A percentile compares a stretch with the other conserved stretches of the same genome.
phyloP scores from a whole-genome alignment of 2,888 invertebrate species.

The Alviniconcha strummeri region DNA sequence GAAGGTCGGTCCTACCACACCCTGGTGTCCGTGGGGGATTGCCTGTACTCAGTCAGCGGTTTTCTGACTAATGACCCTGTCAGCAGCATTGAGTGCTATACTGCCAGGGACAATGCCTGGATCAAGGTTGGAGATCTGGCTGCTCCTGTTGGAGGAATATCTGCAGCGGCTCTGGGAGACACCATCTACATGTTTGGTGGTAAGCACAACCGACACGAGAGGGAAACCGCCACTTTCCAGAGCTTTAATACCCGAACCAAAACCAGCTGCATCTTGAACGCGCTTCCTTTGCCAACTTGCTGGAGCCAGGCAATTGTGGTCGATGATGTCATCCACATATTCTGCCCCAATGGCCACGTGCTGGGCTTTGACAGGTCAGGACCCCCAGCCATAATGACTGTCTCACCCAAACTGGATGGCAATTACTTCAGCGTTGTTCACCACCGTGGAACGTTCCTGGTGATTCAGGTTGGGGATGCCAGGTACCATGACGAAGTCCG shows the following conservation, averaged over 20 bases:
- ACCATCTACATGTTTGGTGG: constrained; percentile 47
- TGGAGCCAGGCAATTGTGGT: constrained; percentile 45
- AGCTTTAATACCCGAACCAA: constrained; percentile 44
- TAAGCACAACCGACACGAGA: constrained; percentile 39
- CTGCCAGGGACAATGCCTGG: constrained; percentile 34
- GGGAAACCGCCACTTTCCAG: constrained; percentile 40
- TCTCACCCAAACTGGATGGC: constrained; percentile 42
- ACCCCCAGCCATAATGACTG: constrained; percentile 40
- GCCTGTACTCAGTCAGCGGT: constrained; percentile 43
- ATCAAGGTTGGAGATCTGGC: constrained; percentile 41
- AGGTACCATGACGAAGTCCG: constrained; percentile 42
- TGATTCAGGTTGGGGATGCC: constrained; percentile 44
- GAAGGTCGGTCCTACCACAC: constrained; percentile 44
- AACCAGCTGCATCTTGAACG: constrained; percentile 35
- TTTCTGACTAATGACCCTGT: constrained; percentile 38
- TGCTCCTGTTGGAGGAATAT: constrained; percentile 39
- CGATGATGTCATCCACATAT: constrained; percentile 42
- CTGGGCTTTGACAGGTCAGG: constrained; percentile 36
- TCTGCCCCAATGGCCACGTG: constrained; percentile 45
- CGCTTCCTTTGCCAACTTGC: constrained; percentile 39
- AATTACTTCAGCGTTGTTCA: constrained; percentile 43
- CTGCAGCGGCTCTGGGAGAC: constrained; percentile 40
- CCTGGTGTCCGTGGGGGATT: constrained; percentile 40
- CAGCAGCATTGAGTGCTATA: constrained; percentile 41
- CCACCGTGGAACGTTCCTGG: constrained; percentile 40